Base-by-base conservation (phyloP, 2,888 invertebrate species). In the Elmis aenea region DNA sequence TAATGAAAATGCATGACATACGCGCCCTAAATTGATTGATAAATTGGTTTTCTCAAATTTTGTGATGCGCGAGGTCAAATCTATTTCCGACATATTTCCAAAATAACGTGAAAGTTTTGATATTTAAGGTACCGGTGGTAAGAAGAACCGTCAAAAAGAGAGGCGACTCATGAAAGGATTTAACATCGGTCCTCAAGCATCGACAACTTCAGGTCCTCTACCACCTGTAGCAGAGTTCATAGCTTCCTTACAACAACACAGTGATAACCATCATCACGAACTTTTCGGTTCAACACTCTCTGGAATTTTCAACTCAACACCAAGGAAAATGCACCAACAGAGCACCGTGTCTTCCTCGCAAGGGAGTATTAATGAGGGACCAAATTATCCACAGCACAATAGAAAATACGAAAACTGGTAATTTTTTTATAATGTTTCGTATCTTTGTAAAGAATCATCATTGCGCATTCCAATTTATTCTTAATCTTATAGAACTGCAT, bases 141-240 rank as follows among this genome's bases (percentile, higher is more conserved):
- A 92, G 69, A 93, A 92, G 71, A 91, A 92, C 64, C 81, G 92
- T 0, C 91, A 91, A 66, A 90, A 92, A 67, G 93, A 93, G 66
- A 78, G 93, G 0, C 79, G 93, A 1, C 72, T 93, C 35, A 91
- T 93, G 90, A 93, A 93, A 67, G 92, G 89, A 9, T 92, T 93
- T 75, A 91, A 93, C 71, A 90, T 91, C 50, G 85, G 83, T 9
- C 83, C 86, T 16, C 79, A 80, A 16, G 78, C 81, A 1, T 76
- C 76, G 9, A 71, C 74, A 29, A 68, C 70, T 38, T 72, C 76
- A 40, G 72, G 72, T 12, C 67, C 73, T 44, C 68, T 86, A 48
- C 81, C 85, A 32, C 85, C 86, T 0, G 85, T 86, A 14, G 85
- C 84, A 42, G 86, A 86, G 69, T 83, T 85, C 65, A 79, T 83